Conservation (phyloP, 2,888 invertebrate genomes). For the Drosophila aldrichi region DNA sequence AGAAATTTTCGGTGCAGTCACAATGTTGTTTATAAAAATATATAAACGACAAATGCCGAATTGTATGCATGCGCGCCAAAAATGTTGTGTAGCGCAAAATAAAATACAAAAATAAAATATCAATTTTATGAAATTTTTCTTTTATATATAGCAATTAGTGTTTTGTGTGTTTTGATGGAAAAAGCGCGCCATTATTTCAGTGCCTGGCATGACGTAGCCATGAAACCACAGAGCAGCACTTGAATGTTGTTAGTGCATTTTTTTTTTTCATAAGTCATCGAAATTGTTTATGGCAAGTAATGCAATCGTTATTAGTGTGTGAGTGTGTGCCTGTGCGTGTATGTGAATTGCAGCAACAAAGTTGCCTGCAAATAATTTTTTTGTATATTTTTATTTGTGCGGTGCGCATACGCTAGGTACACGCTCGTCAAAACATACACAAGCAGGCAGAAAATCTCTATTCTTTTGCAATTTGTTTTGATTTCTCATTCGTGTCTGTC, state of each 20-base stretch:
- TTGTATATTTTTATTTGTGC: conserved; percentile 71
- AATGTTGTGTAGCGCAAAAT: conserved; percentile 21
- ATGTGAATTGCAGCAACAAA: conserved; percentile 57
- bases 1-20: conserved; percentile 81
- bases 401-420: conserved; percentile 80
- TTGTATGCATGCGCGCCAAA: conserved; percentile 38
- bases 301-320: conserved; percentile 44
- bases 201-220: conserved; percentile 75
- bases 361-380: conserved; percentile 66
- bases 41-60: conserved; percentile 40
- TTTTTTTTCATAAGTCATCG: conserved; percentile 38
- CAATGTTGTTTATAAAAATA: conserved; percentile 65
- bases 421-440: conserved; percentile 83
- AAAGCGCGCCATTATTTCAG: conserved; percentile 83
- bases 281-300: conserved; percentile 68
- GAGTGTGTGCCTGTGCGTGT: conserved; percentile 42
- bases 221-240: conserved; percentile 54
- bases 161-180: conserved; percentile 62
- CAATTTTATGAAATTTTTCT: conserved; percentile 33
- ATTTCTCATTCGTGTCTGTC: conserved; percentile 60
- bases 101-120: conserved; percentile 21
- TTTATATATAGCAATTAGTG: conserved; percentile 42
- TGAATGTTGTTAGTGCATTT: conserved; percentile 43
- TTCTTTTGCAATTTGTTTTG: conserved; percentile 80
- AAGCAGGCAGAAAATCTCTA: conserved; percentile 74